Evolutionary conservation across 2,113 vertebrate species (phyloP), one percentile per base, ranked within the genome.

Genomic region (Mastomys natalensis): DNA sequence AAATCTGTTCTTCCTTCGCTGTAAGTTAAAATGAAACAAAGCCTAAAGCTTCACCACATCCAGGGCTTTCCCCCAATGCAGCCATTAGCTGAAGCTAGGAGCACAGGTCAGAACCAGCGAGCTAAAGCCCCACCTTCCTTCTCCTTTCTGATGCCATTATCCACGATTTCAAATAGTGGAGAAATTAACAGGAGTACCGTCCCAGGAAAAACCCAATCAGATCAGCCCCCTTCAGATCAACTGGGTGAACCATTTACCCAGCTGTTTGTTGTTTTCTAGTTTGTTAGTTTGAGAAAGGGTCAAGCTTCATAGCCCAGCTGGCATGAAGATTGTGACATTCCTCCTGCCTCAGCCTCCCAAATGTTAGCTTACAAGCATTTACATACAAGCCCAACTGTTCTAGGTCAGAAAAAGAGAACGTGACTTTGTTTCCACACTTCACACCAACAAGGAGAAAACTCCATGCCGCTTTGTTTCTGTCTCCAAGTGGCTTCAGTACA

Each of bases 1-100:
- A 82, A 95, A 88, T 66, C 6, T 80, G 68, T 58, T 89, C 19
- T 95, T 93, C 53, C 19, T 95, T 93, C 53, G 37, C 48, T 43
- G 60, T 21, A 73, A 53, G 31, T 80, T 62, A 94, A 85, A 55
- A 45, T 19, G 58, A 77, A 66, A 21, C 31, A 68, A 87, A 74
- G 29, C 19, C 45, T 66, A 92, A 95, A 78, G 34, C 6, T 62
- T 82, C 24, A 8, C 60, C 37, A 60, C 40, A 3, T 34, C 34
- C 60, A 78, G 6, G 11, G 16, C 76, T 94, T 95, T 90, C 21
- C 10, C 51, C 51, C 11, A 10, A 51, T 68, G 90, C 89, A 94
- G 24, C 55, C 22, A 86, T 34, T n/a, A 55, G 62, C 53, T 68
- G 70, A 72, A 92, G 45, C 31, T 37, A 53, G 29, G 34, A 90